A percentile compares a stretch with the other conserved stretches of the same genome.
phyloP scores from a whole-genome alignment of 1,140 invertebrate species.

The Danaus melanippus region DNA sequence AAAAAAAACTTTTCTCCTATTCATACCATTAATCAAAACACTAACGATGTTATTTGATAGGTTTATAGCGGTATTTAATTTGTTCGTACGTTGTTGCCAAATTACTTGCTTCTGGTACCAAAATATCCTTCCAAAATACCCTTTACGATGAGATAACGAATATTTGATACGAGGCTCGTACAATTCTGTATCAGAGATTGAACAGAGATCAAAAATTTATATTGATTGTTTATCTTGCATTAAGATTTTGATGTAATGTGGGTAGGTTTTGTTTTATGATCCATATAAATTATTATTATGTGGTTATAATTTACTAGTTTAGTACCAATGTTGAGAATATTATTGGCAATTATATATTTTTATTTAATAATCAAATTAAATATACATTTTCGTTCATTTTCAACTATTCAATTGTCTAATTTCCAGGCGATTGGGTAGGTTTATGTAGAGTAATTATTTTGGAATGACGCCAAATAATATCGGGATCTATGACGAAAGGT shows the following conservation, averaged over 20 bases:
- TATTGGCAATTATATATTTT: too few relatives aligned
- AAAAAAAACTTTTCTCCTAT: slow-evolving; percentile 6
- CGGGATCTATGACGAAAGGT: slow-evolving; percentile 30
- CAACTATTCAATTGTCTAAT: slow-evolving; percentile 7
- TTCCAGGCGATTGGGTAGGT: slow-evolving; percentile 27
- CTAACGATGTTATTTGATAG: slow-evolving; percentile 24
- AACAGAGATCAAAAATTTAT: too few relatives aligned
- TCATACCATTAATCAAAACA: slow-evolving; percentile 22
- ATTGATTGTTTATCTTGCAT: too few relatives aligned
- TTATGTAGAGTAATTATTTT: slow-evolving; percentile 61
- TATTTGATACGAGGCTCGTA: too few relatives aligned
- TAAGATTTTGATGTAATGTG: too few relatives aligned
- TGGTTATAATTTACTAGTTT: too few relatives aligned
- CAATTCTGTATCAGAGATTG: slow-evolving; percentile 42
- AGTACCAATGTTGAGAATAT: too few relatives aligned
- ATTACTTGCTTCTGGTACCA: slow-evolving; percentile 31
- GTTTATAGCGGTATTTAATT: slow-evolving; percentile 34
- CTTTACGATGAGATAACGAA: slow-evolving; percentile 55
- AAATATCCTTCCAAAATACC: slow-evolving; percentile 41
- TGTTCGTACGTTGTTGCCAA: slow-evolving; percentile 35
- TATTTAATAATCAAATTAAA: too few relatives aligned
- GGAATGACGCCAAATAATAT: slow-evolving; percentile 55
- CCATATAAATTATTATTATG: too few relatives aligned
- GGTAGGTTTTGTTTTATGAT: too few relatives aligned
- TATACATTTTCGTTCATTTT: too few relatives aligned